Evolutionary conservation across 2,797 vertebrate species (phyloP).

Genomic region (Rhincodon typus): DNA sequence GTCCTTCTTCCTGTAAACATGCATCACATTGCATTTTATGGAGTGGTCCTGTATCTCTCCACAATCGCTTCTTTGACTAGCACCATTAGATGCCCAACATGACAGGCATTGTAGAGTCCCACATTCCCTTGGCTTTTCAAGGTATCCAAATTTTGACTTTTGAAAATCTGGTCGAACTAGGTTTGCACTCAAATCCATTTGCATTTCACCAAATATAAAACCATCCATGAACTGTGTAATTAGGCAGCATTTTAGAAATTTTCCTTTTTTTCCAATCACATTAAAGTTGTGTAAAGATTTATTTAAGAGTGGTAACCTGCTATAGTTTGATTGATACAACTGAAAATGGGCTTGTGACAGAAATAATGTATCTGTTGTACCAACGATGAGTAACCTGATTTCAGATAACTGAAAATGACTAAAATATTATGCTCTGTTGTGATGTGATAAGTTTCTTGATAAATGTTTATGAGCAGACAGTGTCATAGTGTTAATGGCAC

Average conservation of each 20-base stretch:
- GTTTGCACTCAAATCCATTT: neutral
- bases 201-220: neutral
- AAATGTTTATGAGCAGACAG: neutral
- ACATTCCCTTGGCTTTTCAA: too few species aligned
- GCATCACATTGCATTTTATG: too few species aligned
- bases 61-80: too few species aligned
- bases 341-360: neutral
- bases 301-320: neutral
- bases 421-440: neutral
- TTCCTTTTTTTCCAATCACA: neutral
- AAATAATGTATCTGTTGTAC: neutral
- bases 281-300: neutral
- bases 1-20: too few species aligned
- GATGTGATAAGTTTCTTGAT: neutral
- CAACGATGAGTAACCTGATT: neutral
- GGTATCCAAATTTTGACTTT: too few species aligned
- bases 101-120: too few species aligned
- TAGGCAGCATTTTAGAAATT: neutral
- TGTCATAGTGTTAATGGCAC: too few species aligned
- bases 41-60: too few species aligned
- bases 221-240: neutral
- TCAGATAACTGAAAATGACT: neutral
- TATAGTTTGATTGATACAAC: neutral
- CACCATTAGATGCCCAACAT: too few species aligned
- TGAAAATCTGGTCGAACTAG: too few species aligned